phyloP scores from a whole-genome alignment of 2,888 invertebrate genomes.

The Pachycephus smyrnensis region DNA sequence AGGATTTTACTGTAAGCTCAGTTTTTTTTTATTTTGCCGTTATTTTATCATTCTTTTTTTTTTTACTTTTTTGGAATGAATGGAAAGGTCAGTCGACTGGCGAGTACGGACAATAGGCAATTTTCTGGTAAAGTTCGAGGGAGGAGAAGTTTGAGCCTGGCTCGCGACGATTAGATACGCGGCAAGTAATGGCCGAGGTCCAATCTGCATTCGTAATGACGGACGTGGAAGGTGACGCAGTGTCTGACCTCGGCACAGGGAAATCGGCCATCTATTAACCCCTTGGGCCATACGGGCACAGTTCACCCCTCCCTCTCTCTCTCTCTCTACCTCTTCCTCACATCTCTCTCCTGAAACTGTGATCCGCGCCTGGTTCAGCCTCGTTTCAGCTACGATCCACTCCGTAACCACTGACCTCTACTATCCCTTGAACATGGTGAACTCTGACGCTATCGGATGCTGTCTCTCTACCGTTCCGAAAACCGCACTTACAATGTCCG shows the following conservation, averaged over 20 bases:
- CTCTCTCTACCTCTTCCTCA: too few species aligned
- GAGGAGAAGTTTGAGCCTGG: constrained; percentile 43
- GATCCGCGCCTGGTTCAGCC: too few species aligned
- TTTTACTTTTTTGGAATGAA: not conserved
- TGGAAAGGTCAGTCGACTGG: not conserved
- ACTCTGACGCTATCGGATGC: too few species aligned
- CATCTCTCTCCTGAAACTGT: too few species aligned
- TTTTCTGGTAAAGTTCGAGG: constrained; percentile 35
- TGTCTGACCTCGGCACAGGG: constrained; percentile 53
- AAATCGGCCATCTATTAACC: constrained; percentile 62
- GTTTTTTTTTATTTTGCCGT: not conserved
- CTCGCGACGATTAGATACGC: constrained; percentile 51
- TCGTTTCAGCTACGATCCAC: too few species aligned
- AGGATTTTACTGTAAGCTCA: not conserved
- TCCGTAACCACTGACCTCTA: too few species aligned
- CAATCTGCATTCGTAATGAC: constrained; percentile 63
- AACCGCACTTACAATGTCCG: too few species aligned
- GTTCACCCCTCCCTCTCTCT: constrained; percentile 26
- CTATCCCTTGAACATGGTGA: too few species aligned
- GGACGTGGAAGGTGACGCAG: constrained; percentile 59
- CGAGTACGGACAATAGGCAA: constrained; percentile 43
- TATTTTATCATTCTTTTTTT: not conserved
- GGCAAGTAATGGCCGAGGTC: constrained; percentile 48
- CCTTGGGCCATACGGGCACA: constrained; percentile 42
- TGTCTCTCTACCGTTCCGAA: too few species aligned